A percentile compares a stretch with the other conserved stretches of the same genome.
These are phyloP conservation scores for Heterochromis multidens DNA, from an alignment of 2,113 vertebrate genomes.

Conservation along the genomic window DNA sequence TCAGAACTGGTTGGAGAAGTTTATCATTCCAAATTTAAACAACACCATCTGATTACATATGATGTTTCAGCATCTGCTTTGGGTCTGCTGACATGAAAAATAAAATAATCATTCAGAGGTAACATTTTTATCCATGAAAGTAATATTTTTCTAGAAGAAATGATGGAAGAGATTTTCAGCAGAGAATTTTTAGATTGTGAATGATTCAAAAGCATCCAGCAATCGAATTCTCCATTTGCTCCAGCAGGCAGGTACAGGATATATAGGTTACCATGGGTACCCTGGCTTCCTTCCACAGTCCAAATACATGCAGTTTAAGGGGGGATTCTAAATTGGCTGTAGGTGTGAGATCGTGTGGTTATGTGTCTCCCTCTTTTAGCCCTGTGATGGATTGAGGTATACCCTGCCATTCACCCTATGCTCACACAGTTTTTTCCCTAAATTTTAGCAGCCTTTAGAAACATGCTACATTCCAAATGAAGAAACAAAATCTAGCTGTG, in stretches of 20 bases:
- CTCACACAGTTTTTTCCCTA: background rate
- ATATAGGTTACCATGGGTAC: background rate
- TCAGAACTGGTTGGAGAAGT: background rate
- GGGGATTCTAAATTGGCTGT: background rate
- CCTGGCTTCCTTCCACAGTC: background rate
- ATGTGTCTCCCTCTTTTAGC: background rate
- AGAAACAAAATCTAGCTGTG: background rate
- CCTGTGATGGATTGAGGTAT: background rate
- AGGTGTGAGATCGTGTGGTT: background rate
- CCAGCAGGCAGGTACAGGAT: background rate
- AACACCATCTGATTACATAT: background rate
- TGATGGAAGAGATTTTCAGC: background rate
- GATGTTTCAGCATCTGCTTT: background rate
- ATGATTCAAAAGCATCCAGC: background rate
- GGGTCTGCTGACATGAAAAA: background rate
- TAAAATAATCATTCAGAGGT: background rate
- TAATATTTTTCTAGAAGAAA: background rate
- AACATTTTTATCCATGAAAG: background rate
- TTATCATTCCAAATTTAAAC: background rate
- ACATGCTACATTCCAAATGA: background rate
- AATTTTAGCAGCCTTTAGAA: background rate
- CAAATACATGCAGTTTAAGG: background rate
- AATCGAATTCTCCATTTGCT: background rate
- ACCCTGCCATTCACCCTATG: background rate
- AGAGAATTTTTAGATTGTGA: background rate